Conservation (phyloP, 2,797 vertebrate species). For the Botia kubotai region DNA sequence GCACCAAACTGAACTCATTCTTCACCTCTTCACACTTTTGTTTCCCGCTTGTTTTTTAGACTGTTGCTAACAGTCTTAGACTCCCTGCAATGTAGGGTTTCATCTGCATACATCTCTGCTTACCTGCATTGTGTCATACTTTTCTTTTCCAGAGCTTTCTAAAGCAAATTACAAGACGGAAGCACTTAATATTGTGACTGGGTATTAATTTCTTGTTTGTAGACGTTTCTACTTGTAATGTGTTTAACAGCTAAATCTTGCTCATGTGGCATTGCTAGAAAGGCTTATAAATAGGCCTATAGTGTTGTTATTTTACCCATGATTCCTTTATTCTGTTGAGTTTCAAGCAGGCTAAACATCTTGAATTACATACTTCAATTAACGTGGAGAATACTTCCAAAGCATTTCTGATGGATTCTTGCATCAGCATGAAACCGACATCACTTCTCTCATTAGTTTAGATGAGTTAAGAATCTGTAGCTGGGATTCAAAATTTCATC, state of each 20-base stretch:
- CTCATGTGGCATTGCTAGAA: neutral
- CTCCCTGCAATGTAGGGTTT: constrained; percentile 1
- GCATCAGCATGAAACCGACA: constrained; percentile 22
- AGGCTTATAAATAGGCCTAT: neutral
- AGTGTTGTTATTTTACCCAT: constrained; percentile 4
- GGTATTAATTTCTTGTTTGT: too few species aligned
- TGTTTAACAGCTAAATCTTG: neutral
- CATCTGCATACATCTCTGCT: constrained; percentile 17
- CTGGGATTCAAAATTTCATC: constrained; percentile 32
- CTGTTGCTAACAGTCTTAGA: constrained; percentile 4
- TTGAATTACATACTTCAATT: constrained; percentile 12
- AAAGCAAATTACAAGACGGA: neutral
- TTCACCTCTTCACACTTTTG: constrained; percentile 31
- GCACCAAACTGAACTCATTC: constrained; percentile 42
- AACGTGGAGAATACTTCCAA: constrained; percentile 3
- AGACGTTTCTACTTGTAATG: neutral
- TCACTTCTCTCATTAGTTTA: constrained; percentile 21
- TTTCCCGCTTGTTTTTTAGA: constrained; percentile 14
- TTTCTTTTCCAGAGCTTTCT: neutral
- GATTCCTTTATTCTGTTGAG: constrained; percentile 2
- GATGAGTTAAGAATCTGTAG: constrained; percentile 19
- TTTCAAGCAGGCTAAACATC: constrained; percentile 36
- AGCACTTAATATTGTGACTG: neutral
- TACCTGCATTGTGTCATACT: neutral
- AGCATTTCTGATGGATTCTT: neutral